Percentiles rank a stretch among this genome's conserved stretches.
These are phyloP conservation scores for Atopsyche davidsoni DNA, from an alignment of 1,140 invertebrate genomes.

Conservation along the genomic window DNA sequence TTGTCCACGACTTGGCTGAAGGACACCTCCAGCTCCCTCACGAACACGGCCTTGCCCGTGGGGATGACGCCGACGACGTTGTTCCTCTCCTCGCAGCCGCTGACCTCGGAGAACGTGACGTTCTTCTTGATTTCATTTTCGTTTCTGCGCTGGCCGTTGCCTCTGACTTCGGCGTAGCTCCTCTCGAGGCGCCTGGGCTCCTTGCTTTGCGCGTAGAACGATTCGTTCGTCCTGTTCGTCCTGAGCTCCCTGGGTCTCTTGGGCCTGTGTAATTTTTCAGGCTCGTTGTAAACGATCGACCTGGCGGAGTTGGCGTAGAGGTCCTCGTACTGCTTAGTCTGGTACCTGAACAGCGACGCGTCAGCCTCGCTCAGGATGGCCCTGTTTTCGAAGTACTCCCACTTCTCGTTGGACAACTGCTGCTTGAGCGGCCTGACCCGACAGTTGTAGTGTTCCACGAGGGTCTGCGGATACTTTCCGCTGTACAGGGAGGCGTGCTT, in stretches of 20 bases:
- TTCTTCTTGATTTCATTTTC: slow-evolving; percentile 38
- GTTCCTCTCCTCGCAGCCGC: slow-evolving; percentile 40
- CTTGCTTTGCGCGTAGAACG: slow-evolving; percentile 11
- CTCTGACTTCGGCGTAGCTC: not conserved
- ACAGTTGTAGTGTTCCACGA: slow-evolving; percentile 9
- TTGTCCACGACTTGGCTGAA: slow-evolving; percentile 48
- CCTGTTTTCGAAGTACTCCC: slow-evolving; percentile 2
- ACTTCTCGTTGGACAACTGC: not conserved
- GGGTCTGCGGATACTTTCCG: not conserved
- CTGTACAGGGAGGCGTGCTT: slow-evolving; percentile 4
- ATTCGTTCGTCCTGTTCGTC: slow-evolving; percentile 8
- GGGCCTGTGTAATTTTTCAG: not conserved
- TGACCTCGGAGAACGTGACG: slow-evolving; percentile 48
- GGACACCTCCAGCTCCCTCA: slow-evolving; percentile 45
- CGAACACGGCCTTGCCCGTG: slow-evolving; percentile 40
- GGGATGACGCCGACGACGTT: slow-evolving; percentile 43
- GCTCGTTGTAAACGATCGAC: too few relatives aligned
- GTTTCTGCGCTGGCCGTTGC: slow-evolving; percentile 8
- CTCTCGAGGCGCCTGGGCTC: slow-evolving; percentile 3
- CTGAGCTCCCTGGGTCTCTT: slow-evolving; percentile 6
- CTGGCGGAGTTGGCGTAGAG: slow-evolving; percentile 1
- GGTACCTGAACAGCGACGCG: slow-evolving; percentile 2
- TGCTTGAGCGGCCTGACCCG: slow-evolving; percentile 1
- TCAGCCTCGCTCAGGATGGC: not conserved
- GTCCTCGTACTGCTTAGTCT: slow-evolving; percentile 11